Evolutionary conservation across 2,888 invertebrate species (phyloP), one percentile per base, ranked within the genome.

Genomic region (Odontothrips loti): DNA sequence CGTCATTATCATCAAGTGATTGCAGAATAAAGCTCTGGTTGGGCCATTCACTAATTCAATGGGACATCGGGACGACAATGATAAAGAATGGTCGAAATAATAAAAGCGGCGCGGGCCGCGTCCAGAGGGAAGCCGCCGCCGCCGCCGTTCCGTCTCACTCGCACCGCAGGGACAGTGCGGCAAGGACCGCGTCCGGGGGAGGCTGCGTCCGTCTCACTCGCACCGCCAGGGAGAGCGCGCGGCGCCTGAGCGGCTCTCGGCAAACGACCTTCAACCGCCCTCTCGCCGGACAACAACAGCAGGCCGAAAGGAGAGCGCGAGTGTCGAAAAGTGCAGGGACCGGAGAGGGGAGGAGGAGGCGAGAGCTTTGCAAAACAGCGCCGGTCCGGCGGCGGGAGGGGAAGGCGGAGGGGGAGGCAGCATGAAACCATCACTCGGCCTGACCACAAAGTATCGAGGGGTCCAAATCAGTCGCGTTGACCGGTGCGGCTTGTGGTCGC

Each of bases 41-140:
- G 27, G 12, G 23, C 68, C 68, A 75, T 75, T 75, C 68, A 75
- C 68, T 75, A 75, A 75, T 75, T 75, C 68, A 75, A 75, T 75
- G 15, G 58, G 58, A 58, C 58, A 43, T 43, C 34, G 34, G 58
- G 68, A 75, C 68, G 23, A 75, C 23, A 75, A 75, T 75, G 68
- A 58, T 58, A 27, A 75, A 75, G 11, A 75, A 75, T 27, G 68
- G 17, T 11, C 34, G 34, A 43, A 43, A 43, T 43, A 43, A 43
- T 43, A 43, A 43, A 43, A 43, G 34, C 34, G 34, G 34, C 34
- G 34, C 34, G 34, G 34, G 34, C 34, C 34, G 34, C 34, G 6
- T 43, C 34, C 34, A n/a, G n/a, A n/a, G n/a, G n/a, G 34, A 2
- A 43, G 6, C 34, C 34, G 34, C 34, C 6, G 34, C 34, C 6